These are phyloP conservation scores for Drosophila repleta DNA, from an alignment of 1,140 invertebrate genomes.

Conservation along the genomic window DNA sequence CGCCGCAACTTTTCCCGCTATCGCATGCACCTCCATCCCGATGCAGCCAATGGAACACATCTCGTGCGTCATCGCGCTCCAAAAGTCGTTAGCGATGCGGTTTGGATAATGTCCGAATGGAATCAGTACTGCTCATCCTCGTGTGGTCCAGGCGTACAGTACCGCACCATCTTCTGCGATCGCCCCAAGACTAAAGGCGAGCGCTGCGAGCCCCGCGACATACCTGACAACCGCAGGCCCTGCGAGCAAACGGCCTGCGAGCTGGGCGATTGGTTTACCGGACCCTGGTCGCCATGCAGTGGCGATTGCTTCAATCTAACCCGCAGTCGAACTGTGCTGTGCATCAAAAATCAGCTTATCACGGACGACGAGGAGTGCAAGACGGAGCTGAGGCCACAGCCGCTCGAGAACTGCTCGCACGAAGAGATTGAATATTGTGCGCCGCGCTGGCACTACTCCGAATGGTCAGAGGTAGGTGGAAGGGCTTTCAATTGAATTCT, in stretches of 20 bases:
- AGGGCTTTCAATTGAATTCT: no score
- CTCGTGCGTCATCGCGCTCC: slow-evolving; percentile 44
- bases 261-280: slow-evolving; percentile 87
- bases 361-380: slow-evolving; percentile 83
- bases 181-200: slow-evolving; percentile 84
- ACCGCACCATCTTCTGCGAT: slow-evolving; percentile 82
- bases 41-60: slow-evolving; percentile 39
- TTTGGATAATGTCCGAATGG: slow-evolving; percentile 82
- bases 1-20: slow-evolving; percentile 57
- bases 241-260: slow-evolving; percentile 87
- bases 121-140: slow-evolving; percentile 77
- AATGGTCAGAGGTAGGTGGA: slow-evolving; percentile 86
- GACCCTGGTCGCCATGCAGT: slow-evolving; percentile 87
- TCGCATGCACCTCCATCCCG: slow-evolving; percentile 38
- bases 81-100: slow-evolving; percentile 47
- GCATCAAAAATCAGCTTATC: slow-evolving; percentile 84
- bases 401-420: slow-evolving; percentile 83
- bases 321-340: slow-evolving; percentile 84
- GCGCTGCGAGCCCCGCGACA: slow-evolving; percentile 86
- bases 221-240: slow-evolving; percentile 86
- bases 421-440: slow-evolving; percentile 85
- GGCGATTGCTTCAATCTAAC: slow-evolving; percentile 84
- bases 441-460: slow-evolving; percentile 87
- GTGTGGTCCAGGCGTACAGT: slow-evolving; percentile 72
- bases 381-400: slow-evolving; percentile 66